Conservation (phyloP, 2,113 vertebrate species). For the Canis aureus region DNA sequence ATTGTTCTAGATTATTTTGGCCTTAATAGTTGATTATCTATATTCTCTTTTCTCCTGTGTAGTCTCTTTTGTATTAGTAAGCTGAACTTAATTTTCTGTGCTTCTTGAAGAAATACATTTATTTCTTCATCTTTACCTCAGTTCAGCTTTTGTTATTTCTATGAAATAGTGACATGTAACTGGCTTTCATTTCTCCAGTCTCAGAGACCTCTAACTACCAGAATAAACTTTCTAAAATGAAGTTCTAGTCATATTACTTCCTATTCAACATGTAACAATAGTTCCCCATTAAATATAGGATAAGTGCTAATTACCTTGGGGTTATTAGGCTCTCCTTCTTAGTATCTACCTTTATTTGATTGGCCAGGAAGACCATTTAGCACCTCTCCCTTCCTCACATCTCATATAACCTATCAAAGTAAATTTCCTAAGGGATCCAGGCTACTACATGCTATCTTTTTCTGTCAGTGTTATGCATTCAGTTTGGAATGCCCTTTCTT, state of each 20-base stretch:
- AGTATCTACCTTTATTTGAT: neutral
- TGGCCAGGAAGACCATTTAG: neutral
- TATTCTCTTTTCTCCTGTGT: neutral
- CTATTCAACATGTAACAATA: neutral
- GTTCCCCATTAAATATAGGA: neutral
- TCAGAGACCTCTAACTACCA: neutral
- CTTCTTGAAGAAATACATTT: neutral
- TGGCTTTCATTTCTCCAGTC: neutral
- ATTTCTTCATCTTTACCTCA: neutral
- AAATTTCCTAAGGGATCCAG: neutral
- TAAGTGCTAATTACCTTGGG: neutral
- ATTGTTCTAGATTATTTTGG: neutral
- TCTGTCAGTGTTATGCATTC: neutral
- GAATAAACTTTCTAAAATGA: neutral
- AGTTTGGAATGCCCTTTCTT: neutral
- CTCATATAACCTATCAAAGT: neutral
- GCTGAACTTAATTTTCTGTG: neutral
- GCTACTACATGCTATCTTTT: neutral
- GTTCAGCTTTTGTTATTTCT: neutral
- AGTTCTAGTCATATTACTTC: neutral
- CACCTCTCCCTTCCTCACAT: neutral
- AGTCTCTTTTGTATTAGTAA: neutral
- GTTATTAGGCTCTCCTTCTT: neutral
- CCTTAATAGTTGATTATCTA: neutral
- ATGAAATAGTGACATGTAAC: neutral